phyloP scores from a whole-genome alignment of 2,797 vertebrate species.

The Anolis apletophallus region DNA sequence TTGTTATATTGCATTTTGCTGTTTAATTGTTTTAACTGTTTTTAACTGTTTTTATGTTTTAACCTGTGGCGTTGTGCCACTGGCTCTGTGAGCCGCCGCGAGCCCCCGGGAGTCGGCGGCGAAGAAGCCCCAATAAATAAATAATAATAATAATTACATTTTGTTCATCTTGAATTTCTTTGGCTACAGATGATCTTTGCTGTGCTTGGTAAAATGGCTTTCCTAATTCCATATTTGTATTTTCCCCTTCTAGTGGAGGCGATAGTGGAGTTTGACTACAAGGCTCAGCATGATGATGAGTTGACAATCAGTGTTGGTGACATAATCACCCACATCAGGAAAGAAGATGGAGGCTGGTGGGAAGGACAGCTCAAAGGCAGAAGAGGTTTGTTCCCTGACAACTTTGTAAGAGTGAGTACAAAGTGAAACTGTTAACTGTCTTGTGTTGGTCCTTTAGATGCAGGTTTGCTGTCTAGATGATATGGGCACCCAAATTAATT shows the following conservation, averaged over 20 bases:
- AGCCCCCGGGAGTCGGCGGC: no score
- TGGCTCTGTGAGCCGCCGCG: no score
- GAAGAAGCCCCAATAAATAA: no score
- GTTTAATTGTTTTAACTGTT: no score
- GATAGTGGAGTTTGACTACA: conserved; percentile 98
- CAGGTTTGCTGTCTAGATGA: conserved; percentile 1
- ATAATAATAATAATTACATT: no score
- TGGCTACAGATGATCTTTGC: neutral
- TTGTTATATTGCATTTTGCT: no score
- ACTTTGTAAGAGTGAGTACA: conserved; percentile 98
- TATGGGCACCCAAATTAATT: neutral
- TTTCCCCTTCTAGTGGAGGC: conserved; percentile 89
- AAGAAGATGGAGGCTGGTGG: conserved; percentile 98
- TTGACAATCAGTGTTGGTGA: conserved; percentile 96
- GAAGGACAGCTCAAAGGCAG: conserved; percentile 96
- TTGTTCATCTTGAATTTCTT: conserved; percentile 9
- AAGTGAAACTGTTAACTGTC: conserved; percentile 77
- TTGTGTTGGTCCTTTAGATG: conserved; percentile 33
- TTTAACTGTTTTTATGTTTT: no score
- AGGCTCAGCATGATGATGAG: conserved; percentile 98
- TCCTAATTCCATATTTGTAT: conserved; percentile 46
- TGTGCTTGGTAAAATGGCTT: neutral
- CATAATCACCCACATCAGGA: conserved; percentile 96
- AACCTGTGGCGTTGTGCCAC: no score
- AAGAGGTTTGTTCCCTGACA: conserved; percentile 98